Conservation (phyloP, 2,797 vertebrate species). For the Smutsia gigantea region DNA sequence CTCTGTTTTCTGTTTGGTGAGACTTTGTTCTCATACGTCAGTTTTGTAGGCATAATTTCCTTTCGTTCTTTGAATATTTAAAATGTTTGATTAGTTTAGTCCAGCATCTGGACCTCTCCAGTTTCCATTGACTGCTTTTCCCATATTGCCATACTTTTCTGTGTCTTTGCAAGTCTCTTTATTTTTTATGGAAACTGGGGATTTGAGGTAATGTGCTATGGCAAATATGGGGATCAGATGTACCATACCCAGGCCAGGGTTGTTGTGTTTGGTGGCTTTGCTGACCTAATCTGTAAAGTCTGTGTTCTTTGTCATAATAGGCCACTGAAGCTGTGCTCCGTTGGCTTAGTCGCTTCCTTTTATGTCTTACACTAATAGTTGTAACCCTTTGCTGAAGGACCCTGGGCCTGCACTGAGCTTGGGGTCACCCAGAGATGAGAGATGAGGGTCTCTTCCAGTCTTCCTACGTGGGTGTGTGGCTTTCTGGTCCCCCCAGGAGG, state of each 20-base stretch:
- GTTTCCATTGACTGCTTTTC: background rate
- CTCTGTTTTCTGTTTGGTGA: background rate
- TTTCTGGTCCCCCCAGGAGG: too few relatives aligned
- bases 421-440: background rate
- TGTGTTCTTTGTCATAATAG: background rate
- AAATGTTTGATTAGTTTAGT: background rate
- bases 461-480: background rate
- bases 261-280: background rate
- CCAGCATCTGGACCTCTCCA: background rate
- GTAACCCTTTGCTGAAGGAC: too few relatives aligned
- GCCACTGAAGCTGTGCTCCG: background rate
- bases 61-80: conserved; percentile 1
- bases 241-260: background rate
- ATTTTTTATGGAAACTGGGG: background rate
- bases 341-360: background rate
- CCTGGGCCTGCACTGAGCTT: background rate
- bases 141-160: background rate
- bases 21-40: background rate
- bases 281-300: background rate
- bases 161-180: background rate
- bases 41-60: background rate
- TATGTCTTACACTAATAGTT: background rate
- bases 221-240: background rate
- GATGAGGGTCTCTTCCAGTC: too few relatives aligned
- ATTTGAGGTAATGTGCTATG: background rate